phyloP scores from a whole-genome alignment of 2,113 vertebrate species.

The Hipposideros armiger region DNA sequence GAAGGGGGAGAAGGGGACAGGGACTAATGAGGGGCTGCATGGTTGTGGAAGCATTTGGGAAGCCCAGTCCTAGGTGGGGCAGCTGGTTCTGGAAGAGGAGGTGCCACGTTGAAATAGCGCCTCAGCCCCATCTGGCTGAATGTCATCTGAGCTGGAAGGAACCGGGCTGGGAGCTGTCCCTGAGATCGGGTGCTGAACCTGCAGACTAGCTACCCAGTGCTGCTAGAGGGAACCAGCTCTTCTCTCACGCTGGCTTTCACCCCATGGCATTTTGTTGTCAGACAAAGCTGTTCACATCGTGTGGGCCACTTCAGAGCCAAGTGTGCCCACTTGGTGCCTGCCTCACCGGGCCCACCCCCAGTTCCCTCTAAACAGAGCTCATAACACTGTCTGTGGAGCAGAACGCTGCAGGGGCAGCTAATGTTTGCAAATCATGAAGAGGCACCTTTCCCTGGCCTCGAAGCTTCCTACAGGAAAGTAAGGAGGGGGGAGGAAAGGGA shows the following conservation, averaged over 20 bases:
- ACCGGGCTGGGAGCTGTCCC: conserved; percentile 44
- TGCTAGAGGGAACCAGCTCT: not conserved
- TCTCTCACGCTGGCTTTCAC: not conserved
- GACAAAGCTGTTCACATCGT: not conserved
- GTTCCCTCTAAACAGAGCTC: not conserved
- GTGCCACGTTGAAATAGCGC: not conserved
- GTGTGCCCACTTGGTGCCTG: not conserved
- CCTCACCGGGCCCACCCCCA: not conserved
- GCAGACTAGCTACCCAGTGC: not conserved
- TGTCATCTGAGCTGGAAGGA: rapidly evolving
- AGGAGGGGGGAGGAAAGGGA: not conserved
- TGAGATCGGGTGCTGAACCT: not conserved
- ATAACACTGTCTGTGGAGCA: not conserved
- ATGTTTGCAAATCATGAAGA: not conserved
- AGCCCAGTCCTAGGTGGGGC: not conserved
- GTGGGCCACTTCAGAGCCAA: not conserved
- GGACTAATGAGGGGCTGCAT: rapidly evolving
- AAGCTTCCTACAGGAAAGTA: not conserved
- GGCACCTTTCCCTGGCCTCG: not conserved
- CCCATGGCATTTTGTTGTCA: not conserved
- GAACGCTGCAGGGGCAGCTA: not conserved
- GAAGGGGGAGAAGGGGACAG: not conserved
- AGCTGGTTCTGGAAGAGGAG: not conserved
- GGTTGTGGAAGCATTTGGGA: not conserved
- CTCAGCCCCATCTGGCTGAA: rapidly evolving